A percentile compares a stretch with the other conserved stretches of the same genome.
Evolutionary conservation across 2,113 vertebrate species (phyloP).

Genomic region (Lathamus discolor): DNA sequence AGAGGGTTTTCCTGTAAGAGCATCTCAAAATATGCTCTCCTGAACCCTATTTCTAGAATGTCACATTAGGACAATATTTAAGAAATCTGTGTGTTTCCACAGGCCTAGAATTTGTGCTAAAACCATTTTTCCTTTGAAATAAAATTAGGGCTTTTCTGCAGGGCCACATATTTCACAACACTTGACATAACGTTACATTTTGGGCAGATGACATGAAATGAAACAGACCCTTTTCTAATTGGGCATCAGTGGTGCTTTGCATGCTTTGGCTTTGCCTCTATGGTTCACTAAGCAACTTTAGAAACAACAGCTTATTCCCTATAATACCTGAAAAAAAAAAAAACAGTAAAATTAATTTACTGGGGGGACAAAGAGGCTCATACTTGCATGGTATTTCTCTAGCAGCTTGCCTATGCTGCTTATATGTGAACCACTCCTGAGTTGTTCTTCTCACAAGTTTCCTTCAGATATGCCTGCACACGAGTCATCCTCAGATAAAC

Average conservation of each 20-base stretch:
- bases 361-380: not conserved
- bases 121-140: not conserved
- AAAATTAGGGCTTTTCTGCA: not conserved
- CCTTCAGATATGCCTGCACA: not conserved
- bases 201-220: not conserved
- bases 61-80: not conserved
- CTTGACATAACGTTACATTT: not conserved
- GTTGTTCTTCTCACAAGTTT: not conserved
- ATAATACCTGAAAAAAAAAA: not conserved
- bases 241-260: not conserved
- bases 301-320: not conserved
- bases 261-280: not conserved
- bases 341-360: not conserved
- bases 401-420: not conserved
- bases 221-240: not conserved
- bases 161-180: not conserved
- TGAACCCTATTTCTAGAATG: not conserved
- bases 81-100: not conserved
- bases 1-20: not conserved
- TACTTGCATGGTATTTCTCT: no score
- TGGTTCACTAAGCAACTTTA: not conserved
- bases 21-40: not conserved
- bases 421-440: not conserved
- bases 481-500: accelerated
- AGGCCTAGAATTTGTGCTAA: not conserved